These are phyloP conservation scores for Noctilio leporinus DNA, from an alignment of 2,113 vertebrate species.

Conservation along the genomic window DNA sequence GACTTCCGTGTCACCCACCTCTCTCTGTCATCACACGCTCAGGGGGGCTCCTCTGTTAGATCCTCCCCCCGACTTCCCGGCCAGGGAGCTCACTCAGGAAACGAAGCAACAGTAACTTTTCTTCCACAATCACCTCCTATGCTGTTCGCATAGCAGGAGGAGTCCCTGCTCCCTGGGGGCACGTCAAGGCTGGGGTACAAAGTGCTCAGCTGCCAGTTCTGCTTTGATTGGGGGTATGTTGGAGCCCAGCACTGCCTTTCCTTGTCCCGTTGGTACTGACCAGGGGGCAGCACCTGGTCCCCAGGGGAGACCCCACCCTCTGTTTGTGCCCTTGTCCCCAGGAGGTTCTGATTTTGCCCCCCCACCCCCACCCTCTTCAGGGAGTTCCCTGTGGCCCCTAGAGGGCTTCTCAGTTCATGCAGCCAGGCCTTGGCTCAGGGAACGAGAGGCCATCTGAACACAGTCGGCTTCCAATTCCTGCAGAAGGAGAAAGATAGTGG, in stretches of 20 bases:
- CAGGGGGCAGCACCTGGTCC: fast-evolving
- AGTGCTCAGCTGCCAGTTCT: background rate
- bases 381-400: background rate
- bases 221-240: background rate
- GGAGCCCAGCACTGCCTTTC: background rate
- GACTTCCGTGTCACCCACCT: background rate
- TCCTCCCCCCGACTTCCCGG: no score
- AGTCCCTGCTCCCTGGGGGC: background rate
- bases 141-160: no score
- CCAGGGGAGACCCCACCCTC: background rate
- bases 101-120: background rate
- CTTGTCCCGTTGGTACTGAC: background rate
- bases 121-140: background rate
- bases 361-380: no score
- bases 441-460: background rate
- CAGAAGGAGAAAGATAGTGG: fast-evolving
- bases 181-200: background rate
- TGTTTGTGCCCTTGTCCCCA: background rate
- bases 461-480: background rate
- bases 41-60: background rate
- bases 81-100: background rate
- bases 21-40: background rate
- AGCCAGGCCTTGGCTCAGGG: background rate
- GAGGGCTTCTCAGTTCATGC: background rate
- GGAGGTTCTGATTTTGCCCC: background rate